Conservation (phyloP, 2,797 vertebrate species). For the Pseudochaenichthys georgianus region DNA sequence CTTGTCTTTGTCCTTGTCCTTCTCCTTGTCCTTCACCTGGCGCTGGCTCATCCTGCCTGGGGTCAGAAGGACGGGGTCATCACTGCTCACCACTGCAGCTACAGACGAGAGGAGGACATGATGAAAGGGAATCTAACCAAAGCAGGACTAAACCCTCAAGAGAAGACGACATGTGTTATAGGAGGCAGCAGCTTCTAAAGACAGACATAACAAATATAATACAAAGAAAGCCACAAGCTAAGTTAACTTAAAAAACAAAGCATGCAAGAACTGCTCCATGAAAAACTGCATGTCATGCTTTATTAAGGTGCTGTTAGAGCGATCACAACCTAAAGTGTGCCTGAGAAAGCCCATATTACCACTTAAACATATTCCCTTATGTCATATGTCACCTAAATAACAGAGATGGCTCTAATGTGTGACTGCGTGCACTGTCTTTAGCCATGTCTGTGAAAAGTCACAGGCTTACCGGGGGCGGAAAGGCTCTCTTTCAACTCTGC, state of each 20-base stretch:
- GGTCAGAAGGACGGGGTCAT: constrained; percentile 90
- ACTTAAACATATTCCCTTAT: neutral
- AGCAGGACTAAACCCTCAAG: neutral
- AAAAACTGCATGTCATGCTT: constrained; percentile 19
- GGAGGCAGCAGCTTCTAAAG: neutral
- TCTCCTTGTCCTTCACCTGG: constrained; percentile 86
- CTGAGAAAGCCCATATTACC: no score
- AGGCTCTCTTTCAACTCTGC: constrained; percentile 93
- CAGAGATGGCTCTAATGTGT: constrained; percentile 1
- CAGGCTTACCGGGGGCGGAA: constrained; percentile 92
- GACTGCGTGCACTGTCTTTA: constrained; percentile 36
- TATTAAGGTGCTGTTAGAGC: constrained; percentile 17
- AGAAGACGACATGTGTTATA: neutral
- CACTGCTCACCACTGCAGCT: constrained; percentile 87
- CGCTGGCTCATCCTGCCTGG: constrained; percentile 96
- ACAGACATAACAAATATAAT: no score
- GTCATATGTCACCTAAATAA: neutral
- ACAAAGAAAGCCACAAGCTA: neutral
- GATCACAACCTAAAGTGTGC: neutral
- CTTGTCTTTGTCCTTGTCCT: constrained; percentile 62
- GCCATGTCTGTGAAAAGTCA: constrained; percentile 61
- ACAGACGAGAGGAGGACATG: neutral
- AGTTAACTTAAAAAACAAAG: neutral
- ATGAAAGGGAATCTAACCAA: neutral
- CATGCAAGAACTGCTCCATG: constrained; percentile 4